phyloP scores from a whole-genome alignment of 2,797 vertebrate species.

The Enteromius trimaculatus region DNA sequence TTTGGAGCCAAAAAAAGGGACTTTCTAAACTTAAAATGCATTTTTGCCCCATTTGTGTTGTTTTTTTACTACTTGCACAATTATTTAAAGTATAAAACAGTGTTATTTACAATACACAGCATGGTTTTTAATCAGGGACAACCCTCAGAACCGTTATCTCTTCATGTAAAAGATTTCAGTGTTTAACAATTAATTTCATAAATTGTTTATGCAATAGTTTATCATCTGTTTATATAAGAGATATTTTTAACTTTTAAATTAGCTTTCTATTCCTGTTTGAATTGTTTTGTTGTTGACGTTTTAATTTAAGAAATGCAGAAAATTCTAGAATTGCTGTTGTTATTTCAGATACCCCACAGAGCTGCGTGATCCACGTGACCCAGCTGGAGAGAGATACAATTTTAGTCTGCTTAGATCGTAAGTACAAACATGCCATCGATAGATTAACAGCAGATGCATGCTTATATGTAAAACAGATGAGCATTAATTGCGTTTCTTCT shows the following conservation, averaged over 20 bases:
- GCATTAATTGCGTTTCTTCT: neutral
- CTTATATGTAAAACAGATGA: neutral
- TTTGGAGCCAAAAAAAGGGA: no score
- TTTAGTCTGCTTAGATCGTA: constrained; percentile 88
- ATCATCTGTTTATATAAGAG: neutral
- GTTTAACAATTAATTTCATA: neutral
- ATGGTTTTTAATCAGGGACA: no score
- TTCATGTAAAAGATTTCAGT: neutral
- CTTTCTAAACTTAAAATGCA: no score
- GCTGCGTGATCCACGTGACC: constrained; percentile 85
- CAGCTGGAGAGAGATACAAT: constrained; percentile 90
- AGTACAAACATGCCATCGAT: constrained; percentile 67
- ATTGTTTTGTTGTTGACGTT: neutral
- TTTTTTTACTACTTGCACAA: no score
- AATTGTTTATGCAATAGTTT: neutral
- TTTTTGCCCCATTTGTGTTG: no score
- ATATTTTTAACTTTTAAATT: neutral
- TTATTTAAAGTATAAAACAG: no score
- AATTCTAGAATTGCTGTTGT: neutral
- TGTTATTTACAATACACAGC: no score
- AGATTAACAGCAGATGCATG: neutral
- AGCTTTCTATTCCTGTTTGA: neutral
- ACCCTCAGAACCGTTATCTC: neutral
- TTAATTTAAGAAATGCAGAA: neutral
- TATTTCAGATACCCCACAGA: constrained; percentile 81